Conservation (phyloP, 2,113 vertebrate genomes). For the Anolis sagrei region DNA sequence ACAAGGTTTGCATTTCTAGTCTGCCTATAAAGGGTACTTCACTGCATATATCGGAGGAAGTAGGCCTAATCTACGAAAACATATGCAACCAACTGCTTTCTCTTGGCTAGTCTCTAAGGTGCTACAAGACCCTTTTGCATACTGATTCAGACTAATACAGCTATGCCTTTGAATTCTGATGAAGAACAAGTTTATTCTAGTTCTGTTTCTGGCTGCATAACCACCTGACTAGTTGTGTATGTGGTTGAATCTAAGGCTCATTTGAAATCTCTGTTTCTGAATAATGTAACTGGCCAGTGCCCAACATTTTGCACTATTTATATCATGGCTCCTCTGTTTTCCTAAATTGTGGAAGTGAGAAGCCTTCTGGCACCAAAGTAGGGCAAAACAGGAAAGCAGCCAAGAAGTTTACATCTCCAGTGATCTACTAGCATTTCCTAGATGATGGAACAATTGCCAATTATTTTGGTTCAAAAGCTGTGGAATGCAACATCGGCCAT, state of each 20-base stretch:
- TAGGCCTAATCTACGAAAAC: no score
- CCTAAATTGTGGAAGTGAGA: not conserved
- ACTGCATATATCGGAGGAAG: not conserved
- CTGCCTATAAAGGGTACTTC: not conserved
- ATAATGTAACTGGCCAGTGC: not conserved
- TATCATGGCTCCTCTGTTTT: not conserved
- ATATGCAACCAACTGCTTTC: no score
- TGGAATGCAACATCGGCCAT: not conserved
- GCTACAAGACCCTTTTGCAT: no score
- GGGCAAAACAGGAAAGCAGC: not conserved
- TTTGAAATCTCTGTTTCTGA: not conserved
- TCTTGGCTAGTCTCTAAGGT: no score
- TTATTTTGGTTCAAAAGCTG: not conserved
- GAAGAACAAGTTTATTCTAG: not conserved
- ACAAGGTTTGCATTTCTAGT: no score
- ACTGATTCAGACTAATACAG: no score
- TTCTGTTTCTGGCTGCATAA: not conserved
- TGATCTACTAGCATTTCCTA: not conserved
- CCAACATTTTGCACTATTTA: conserved; percentile 4
- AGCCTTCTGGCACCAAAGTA: not conserved
- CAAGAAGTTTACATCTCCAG: not conserved
- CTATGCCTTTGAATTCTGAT: no score
- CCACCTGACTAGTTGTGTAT: not conserved
- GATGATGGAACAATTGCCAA: not conserved
- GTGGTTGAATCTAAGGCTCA: not conserved